phyloP scores from a whole-genome alignment of 2,113 vertebrate species.

The Mobula birostris region DNA sequence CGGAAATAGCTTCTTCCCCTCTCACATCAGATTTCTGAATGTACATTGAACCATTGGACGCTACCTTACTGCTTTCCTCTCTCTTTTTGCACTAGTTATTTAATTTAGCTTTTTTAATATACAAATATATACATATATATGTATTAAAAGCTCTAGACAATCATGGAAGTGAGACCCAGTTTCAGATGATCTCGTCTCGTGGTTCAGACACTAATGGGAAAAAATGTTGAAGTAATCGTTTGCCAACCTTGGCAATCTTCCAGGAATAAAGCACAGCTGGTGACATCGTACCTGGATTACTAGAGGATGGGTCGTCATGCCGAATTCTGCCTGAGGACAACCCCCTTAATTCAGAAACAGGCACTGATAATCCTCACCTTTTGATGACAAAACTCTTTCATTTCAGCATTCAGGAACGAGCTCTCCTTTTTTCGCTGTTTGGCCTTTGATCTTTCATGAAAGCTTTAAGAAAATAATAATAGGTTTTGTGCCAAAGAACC shows the following conservation, averaged over 20 bases:
- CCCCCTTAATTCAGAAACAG: not conserved
- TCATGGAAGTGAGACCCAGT: not conserved
- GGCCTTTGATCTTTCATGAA: not conserved
- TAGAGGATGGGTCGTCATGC: not conserved
- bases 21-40: too few species aligned
- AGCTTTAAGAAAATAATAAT: slow-evolving; percentile 5
- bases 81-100: too few species aligned
- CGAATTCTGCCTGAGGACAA: not conserved
- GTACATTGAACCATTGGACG: too few species aligned
- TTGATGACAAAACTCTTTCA: not conserved
- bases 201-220: not conserved
- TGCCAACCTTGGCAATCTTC: not conserved
- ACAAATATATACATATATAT: too few species aligned
- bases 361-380: not conserved
- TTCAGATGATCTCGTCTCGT: not conserved
- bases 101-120: too few species aligned
- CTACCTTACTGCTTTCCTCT: too few species aligned
- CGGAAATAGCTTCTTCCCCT: too few species aligned
- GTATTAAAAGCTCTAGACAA: not conserved
- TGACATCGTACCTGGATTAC: not conserved
- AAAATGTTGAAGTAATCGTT: not conserved
- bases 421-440: not conserved
- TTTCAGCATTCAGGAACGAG: not conserved
- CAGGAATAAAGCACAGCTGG: not conserved
- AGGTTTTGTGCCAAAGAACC: not conserved